Conservation (phyloP, 2,113 vertebrate genomes). For the Mesitornis unicolor region DNA sequence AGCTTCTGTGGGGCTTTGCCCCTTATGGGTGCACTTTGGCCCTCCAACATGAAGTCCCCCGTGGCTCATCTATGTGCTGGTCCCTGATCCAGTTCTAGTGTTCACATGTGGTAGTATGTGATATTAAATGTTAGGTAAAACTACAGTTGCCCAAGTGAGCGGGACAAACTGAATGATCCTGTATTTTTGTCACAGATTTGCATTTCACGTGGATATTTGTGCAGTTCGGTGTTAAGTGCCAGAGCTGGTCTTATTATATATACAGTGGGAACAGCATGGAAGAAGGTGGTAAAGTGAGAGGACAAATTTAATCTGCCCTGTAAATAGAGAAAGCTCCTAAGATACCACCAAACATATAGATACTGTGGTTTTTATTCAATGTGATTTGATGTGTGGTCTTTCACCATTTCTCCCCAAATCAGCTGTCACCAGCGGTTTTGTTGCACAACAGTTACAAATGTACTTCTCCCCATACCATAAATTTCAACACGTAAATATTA, state of each 20-base stretch:
- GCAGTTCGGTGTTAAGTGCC: neutral
- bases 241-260: neutral
- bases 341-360: too few relatives aligned
- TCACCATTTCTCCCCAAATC: neutral
- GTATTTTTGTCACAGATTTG: neutral
- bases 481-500: neutral
- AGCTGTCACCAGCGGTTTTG: rapidly evolving
- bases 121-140: neutral
- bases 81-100: neutral
- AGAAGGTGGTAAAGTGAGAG: neutral
- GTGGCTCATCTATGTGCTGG: too few relatives aligned
- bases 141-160: neutral
- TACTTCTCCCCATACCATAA: neutral
- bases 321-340: neutral
- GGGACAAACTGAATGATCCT: neutral
- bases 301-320: neutral
- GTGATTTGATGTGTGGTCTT: neutral
- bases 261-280: neutral
- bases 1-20: neutral
- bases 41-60: neutral
- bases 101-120: neutral
- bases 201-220: rapidly evolving
- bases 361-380: neutral
- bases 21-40: neutral
- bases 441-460: neutral